Percentiles rank a stretch among this genome's conserved stretches.
Evolutionary conservation across 2,888 invertebrate species (phyloP).

Genomic region (Digitonthophagus gazella): DNA sequence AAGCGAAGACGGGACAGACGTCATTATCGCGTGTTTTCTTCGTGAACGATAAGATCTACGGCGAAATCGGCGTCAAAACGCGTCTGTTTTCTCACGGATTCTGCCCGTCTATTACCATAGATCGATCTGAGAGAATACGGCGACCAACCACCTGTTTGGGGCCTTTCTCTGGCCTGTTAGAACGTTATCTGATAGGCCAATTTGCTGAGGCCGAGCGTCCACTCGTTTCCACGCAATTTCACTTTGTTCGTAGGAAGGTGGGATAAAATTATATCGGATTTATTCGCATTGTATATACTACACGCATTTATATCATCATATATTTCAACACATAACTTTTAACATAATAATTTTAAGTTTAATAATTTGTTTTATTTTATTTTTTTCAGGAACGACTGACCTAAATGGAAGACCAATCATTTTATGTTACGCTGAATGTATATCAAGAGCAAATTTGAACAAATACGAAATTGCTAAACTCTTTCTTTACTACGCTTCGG

Average conservation of each 20-base stretch:
- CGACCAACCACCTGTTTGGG: not conserved
- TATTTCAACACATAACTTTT: too few relatives aligned
- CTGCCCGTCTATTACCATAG: conserved; percentile 40
- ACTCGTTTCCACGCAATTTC: not conserved
- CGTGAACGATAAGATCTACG: conserved; percentile 6
- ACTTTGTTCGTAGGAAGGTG: not conserved
- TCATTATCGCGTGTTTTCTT: conserved; percentile 8
- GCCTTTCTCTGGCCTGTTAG: conserved; percentile 17
- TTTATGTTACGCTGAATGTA: conserved; percentile 62
- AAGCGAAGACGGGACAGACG: conserved; percentile 2
- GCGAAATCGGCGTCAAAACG: conserved; percentile 29
- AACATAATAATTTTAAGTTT: too few relatives aligned
- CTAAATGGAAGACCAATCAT: conserved; percentile 64
- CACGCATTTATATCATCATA: too few relatives aligned
- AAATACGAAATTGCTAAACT: conserved; percentile 69
- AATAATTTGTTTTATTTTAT: too few relatives aligned
- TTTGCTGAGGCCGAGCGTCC: conserved; percentile 17
- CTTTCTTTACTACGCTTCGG: conserved; percentile 68
- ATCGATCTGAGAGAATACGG: conserved; percentile 33
- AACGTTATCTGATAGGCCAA: conserved; percentile 28
- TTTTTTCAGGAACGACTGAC: conserved; percentile 66
- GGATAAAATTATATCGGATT: not conserved
- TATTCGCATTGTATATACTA: not conserved
- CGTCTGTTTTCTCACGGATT: conserved; percentile 38
- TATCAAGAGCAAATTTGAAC: conserved; percentile 59